These are phyloP conservation scores for Vombatus ursinus DNA, from an alignment of 2,113 vertebrate genomes.

Conservation along the genomic window DNA sequence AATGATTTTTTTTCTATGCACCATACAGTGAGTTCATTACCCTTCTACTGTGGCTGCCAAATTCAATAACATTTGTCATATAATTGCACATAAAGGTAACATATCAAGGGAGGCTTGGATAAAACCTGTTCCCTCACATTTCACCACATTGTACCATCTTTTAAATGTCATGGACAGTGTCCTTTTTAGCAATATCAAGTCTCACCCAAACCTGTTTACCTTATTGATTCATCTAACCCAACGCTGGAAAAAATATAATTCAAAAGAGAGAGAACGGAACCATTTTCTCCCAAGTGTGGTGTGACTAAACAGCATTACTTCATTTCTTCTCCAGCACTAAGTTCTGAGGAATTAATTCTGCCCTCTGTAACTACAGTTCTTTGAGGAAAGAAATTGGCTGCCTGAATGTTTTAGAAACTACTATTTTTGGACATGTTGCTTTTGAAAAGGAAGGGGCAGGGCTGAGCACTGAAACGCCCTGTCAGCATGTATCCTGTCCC, in stretches of 20 bases:
- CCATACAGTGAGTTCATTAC: background rate
- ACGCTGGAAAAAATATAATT: background rate
- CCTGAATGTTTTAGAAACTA: conserved; percentile 3
- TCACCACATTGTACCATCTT: fast-evolving
- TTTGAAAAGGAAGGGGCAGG: conserved; percentile 17
- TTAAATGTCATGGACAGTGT: fast-evolving
- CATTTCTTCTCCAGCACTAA: background rate
- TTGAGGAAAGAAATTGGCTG: background rate
- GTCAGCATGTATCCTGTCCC: background rate
- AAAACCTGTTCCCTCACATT: fast-evolving
- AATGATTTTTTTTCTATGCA: fast-evolving
- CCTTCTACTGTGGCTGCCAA: fast-evolving
- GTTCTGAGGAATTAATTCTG: conserved; percentile 28
- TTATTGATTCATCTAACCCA: background rate
- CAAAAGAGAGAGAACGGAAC: conserved; percentile 13
- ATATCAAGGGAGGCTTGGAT: background rate
- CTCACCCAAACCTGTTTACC: background rate
- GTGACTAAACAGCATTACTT: conserved; percentile 49
- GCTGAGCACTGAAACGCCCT: background rate
- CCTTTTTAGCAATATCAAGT: background rate
- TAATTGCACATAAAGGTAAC: fast-evolving
- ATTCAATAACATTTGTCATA: fast-evolving
- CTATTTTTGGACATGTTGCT: conserved; percentile 37
- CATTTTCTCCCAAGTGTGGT: conserved; percentile 6
- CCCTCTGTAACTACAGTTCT: background rate